Conservation (phyloP, 1,140 invertebrate species). For the Drosophila nikananu region DNA sequence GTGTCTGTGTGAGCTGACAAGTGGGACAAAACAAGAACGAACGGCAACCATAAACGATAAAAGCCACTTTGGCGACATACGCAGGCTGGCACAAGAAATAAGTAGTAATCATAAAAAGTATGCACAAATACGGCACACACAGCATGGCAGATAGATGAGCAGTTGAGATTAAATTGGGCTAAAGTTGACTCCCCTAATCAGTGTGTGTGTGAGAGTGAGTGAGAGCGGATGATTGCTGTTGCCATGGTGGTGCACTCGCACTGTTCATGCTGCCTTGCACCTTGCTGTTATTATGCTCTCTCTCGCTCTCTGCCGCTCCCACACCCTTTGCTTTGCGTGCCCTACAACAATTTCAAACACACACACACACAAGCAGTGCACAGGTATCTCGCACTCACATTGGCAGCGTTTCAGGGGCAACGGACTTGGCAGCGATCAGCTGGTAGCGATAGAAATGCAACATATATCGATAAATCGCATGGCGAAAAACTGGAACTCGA, state of each 20-base stretch:
- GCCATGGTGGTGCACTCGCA: conserved; percentile 72
- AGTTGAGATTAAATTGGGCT: conserved; percentile 71
- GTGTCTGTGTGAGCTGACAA: conserved; percentile 41
- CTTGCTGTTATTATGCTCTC: conserved; percentile 46
- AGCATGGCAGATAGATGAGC: conserved; percentile 62
- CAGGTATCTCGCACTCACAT: conserved; percentile 37
- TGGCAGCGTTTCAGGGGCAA: conserved; percentile 69
- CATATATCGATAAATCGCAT: conserved; percentile 39
- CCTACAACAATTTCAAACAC: conserved; percentile 63
- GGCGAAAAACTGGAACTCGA: conserved; percentile 11
- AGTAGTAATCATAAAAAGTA: conserved; percentile 41
- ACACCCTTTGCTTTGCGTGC: conserved; percentile 64
- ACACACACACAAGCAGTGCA: conserved; percentile 14
- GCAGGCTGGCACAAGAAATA: conserved; percentile 58
- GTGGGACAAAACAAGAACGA: conserved; percentile 56
- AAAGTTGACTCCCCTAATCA: conserved; percentile 52
- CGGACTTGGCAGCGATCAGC: conserved; percentile 72
- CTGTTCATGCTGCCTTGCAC: conserved; percentile 74
- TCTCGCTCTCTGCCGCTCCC: conserved; percentile 40
- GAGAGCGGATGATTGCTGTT: conserved; percentile 57
- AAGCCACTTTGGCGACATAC: conserved; percentile 56
- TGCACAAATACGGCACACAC: conserved; percentile 32
- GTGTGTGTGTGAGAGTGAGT: conserved; percentile 15
- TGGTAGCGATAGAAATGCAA: conserved; percentile 52
- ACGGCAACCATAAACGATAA: conserved; percentile 33